Evolutionary conservation across 1,140 invertebrate genomes (phyloP).

Genomic region (Hetaerina americana): DNA sequence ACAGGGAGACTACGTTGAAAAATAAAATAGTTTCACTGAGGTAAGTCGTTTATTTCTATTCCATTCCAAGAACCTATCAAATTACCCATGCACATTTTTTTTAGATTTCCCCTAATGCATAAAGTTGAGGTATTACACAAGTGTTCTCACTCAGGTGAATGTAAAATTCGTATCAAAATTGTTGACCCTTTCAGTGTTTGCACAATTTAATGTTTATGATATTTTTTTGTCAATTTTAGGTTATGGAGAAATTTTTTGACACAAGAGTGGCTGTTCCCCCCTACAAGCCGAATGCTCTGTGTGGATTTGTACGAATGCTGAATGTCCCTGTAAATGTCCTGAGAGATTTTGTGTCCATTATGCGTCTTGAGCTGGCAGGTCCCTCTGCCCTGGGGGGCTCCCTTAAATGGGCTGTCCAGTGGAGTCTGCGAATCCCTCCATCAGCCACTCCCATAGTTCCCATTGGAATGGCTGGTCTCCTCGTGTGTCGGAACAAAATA

Average conservation of each 20-base stretch:
- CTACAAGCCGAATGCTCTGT: constrained; percentile 76
- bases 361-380: constrained; percentile 60
- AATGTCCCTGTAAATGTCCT: constrained; percentile 71
- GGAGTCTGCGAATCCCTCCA: constrained; percentile 81
- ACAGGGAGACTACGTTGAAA: no score
- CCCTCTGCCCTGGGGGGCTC: constrained; percentile 16
- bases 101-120: no score
- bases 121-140: no score
- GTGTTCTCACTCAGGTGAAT: no score
- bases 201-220: constrained; percentile 5
- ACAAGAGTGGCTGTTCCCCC: constrained; percentile 70
- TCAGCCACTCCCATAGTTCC: constrained; percentile 70
- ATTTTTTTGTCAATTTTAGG: constrained; percentile 32
- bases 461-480: constrained; percentile 67
- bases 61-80: no score
- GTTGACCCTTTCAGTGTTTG: neutral
- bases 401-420: constrained; percentile 74
- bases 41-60: no score
- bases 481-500: constrained; percentile 72
- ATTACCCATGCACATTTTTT: no score
- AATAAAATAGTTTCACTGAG: no score
- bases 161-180: no score
- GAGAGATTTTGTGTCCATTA: constrained; percentile 83
- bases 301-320: constrained; percentile 68
- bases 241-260: constrained; percentile 88